Conservation (phyloP, 2,888 invertebrate species). For the Pachymerium ferrugineum region DNA sequence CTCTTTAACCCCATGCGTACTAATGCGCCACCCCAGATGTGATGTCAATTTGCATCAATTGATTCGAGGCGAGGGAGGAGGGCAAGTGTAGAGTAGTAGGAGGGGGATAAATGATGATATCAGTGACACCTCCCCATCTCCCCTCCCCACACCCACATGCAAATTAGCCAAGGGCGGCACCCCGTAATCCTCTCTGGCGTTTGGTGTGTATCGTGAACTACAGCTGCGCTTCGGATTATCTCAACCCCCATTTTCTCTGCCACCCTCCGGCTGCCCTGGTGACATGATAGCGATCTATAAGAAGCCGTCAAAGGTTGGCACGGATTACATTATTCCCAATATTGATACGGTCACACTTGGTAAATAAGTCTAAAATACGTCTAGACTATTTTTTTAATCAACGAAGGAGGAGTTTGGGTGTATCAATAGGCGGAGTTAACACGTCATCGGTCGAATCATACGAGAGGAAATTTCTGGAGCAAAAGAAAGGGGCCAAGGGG, state of each 20-base stretch:
- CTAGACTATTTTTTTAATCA: not conserved
- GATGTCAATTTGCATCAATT: slow-evolving; percentile 19
- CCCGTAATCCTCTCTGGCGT: slow-evolving; percentile 24
- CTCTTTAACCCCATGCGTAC: slow-evolving; percentile 1
- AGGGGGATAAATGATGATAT: slow-evolving; percentile 15
- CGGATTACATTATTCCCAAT: not conserved
- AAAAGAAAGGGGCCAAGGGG: not conserved
- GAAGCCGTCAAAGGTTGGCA: slow-evolving; percentile 9
- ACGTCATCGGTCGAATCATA: no score
- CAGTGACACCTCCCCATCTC: slow-evolving; percentile 16
- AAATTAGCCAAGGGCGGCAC: slow-evolving; percentile 24
- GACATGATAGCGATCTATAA: slow-evolving; percentile 7
- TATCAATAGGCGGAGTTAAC: not conserved
- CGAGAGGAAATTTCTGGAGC: not conserved
- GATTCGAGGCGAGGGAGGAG: not conserved
- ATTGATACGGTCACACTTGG: not conserved
- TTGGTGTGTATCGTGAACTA: slow-evolving; percentile 27
- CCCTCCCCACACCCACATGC: slow-evolving; percentile 15
- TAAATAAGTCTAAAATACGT: not conserved
- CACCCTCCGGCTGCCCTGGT: not conserved
- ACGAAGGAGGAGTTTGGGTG: not conserved
- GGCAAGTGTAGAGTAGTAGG: not conserved
- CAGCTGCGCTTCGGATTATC: slow-evolving; percentile 20
- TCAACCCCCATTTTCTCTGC: not conserved
- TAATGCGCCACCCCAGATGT: not conserved